Base-by-base conservation (phyloP, 2,113 vertebrate genomes). In the Ictidomys tridecemlineatus region DNA sequence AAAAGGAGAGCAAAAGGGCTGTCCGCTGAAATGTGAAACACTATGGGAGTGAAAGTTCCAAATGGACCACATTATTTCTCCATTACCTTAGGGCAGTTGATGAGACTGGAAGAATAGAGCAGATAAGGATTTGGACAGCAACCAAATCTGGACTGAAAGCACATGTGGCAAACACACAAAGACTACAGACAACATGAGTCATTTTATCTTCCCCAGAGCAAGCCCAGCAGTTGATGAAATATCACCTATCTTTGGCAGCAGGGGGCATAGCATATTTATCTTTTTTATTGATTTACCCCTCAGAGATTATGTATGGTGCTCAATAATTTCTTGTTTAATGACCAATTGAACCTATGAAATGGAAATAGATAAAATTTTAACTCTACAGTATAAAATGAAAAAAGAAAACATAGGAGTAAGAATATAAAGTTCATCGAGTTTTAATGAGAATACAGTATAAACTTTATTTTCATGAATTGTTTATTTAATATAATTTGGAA, bases 361-460 rank as follows among this genome's bases (percentile, higher is more conserved):
- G 32, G 69, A 94, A 91, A 32, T 51, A 13, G 12, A 51, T 39
- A 85, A 91, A 58, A 79, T 95, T 91, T 79, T 89, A 26, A 58
- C 67, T 9, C 39, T 26, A 30, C 53, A 79, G 42, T 89, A 67
- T 42, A n/a, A 28, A 76, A 76, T 89, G n/a, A 56, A 42, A 45
- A 83, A 11, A 82, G 67, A 5, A 28, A 30, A 45, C 22, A 45
- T 45, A 37, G n/a, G 42, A 14, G 53, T 53, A 39, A 84, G 32
- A 80, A 24, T n/a, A 42, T 56, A 42, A 89, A 13, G 83, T 83
- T 74, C 65, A 45, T 30, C 67, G 39, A 94, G 42, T 67, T 56
- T 76, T 67, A 76, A 67, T 45, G 56, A 20, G 26, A 83, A 76
- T 72, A 28, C 8, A 78, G 16, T 77, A 63, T 10, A 87, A 77